Percentiles rank a stretch among this genome's conserved stretches.
phyloP scores from a whole-genome alignment of 2,888 invertebrate genomes.

The Lobophora halterata region DNA sequence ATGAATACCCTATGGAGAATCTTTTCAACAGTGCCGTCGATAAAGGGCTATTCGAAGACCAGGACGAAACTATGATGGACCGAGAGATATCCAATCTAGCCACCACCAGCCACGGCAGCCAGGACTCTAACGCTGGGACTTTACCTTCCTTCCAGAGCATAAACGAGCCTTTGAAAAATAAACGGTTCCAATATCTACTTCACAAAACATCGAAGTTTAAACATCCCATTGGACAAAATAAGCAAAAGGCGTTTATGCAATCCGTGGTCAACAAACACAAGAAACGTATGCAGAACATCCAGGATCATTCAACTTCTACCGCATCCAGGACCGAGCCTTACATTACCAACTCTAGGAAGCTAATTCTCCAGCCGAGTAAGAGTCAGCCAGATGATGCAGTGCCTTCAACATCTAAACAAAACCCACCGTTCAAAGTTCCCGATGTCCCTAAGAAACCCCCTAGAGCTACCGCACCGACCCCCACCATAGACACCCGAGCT shows the following conservation, averaged over 20 bases:
- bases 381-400: conserved; percentile 56
- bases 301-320: conserved; percentile 60
- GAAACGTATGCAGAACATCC: conserved; percentile 66
- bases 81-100: conserved; percentile 75
- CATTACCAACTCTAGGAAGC: conserved; percentile 61
- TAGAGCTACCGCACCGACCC: conserved; percentile 55
- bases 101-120: conserved; percentile 69
- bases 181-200: conserved; percentile 73
- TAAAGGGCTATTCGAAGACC: conserved; percentile 71
- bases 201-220: conserved; percentile 77
- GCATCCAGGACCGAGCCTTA: conserved; percentile 67
- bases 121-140: conserved; percentile 60
- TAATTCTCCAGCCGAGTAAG: conserved; percentile 58
- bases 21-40: conserved; percentile 75
- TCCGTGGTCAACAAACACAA: conserved; percentile 76
- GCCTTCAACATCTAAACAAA: conserved; percentile 67
- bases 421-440: conserved; percentile 53
- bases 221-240: conserved; percentile 73
- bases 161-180: conserved; percentile 73
- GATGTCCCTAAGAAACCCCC: conserved; percentile 65
- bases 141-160: conserved; percentile 71
- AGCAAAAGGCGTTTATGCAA: conserved; percentile 76
- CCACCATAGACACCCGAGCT: conserved; percentile 84
- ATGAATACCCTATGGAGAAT: conserved; percentile 77
- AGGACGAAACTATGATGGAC: conserved; percentile 74